Evolutionary conservation across 2,797 vertebrate genomes (phyloP).

Genomic region (Microctenopoma lineatum): DNA sequence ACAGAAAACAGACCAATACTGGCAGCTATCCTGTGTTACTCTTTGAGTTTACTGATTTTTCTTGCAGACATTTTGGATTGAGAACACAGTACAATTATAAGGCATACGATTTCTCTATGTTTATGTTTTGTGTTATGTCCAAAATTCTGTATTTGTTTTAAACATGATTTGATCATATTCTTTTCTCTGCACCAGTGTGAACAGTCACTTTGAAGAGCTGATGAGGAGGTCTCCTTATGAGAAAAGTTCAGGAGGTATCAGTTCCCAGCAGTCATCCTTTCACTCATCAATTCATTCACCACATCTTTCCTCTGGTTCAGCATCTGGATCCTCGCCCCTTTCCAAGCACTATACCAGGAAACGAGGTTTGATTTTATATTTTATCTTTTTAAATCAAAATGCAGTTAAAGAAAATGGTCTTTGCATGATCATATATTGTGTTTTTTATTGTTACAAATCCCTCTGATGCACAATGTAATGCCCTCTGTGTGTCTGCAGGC

Average conservation of each 20-base stretch:
- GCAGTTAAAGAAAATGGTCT: not conserved
- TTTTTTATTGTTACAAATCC: not conserved
- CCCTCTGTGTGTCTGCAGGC: conserved; percentile 60
- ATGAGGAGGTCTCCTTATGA: conserved; percentile 81
- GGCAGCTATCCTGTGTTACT: not conserved
- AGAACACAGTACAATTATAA: not conserved
- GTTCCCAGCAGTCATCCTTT: conserved; percentile 82
- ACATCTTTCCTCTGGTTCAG: conserved; percentile 82
- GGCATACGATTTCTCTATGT: not conserved
- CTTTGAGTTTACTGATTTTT: not conserved
- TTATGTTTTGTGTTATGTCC: not conserved
- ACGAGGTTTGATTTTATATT: conserved; percentile 71
- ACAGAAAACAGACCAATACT: conserved; percentile 18
- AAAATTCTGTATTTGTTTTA: not conserved
- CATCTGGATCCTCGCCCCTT: conserved; percentile 85
- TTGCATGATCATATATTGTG: not conserved
- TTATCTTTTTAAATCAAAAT: not conserved
- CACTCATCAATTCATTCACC: conserved; percentile 76
- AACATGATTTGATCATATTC: not conserved
- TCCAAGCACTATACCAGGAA: conserved; percentile 86
- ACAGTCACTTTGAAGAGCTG: conserved; percentile 85
- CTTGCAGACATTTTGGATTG: conserved; percentile 2
- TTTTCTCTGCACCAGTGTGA: conserved; percentile 46
- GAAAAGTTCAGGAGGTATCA: conserved; percentile 65
- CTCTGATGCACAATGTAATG: not conserved